phyloP scores from a whole-genome alignment of 2,113 vertebrate species.

The Beaufortia kweichowensis region DNA sequence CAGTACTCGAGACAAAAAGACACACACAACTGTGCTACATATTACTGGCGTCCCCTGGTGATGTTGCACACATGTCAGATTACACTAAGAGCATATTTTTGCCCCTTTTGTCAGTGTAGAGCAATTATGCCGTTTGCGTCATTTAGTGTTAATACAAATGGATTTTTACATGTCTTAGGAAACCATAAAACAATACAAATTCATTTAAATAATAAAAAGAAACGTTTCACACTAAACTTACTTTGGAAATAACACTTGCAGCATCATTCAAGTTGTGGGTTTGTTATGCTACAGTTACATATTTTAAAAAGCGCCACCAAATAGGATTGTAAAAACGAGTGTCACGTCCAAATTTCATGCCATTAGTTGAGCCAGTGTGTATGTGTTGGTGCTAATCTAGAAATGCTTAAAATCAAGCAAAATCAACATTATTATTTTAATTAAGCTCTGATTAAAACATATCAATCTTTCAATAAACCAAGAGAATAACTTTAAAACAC shows the following conservation, averaged over 20 bases:
- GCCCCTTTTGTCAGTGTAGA: neutral
- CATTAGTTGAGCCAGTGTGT: no score
- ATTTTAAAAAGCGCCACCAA: no score
- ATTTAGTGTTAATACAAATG: conserved; percentile 22
- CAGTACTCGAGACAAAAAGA: conserved; percentile 1
- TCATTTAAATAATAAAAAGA: neutral
- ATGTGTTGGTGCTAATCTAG: no score
- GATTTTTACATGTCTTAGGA: neutral
- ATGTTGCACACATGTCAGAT: conserved; percentile 15
- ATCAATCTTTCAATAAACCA: conserved; percentile 67
- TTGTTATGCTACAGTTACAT: no score
- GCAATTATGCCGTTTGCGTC: neutral
- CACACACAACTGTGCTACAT: neutral
- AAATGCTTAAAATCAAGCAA: no score
- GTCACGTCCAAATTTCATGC: no score
- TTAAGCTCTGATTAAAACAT: conserved; percentile 67
- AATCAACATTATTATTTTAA: conserved; percentile 70
- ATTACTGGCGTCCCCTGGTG: neutral
- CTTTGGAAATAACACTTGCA: neutral
- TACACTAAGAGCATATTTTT: neutral
- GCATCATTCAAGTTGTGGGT: no score
- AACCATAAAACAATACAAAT: neutral
- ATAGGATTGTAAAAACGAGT: no score
- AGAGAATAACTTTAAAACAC: conserved; percentile 39
- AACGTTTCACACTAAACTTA: neutral